phyloP scores from a whole-genome alignment of 2,113 vertebrate species.

The Leuciscus idus region DNA sequence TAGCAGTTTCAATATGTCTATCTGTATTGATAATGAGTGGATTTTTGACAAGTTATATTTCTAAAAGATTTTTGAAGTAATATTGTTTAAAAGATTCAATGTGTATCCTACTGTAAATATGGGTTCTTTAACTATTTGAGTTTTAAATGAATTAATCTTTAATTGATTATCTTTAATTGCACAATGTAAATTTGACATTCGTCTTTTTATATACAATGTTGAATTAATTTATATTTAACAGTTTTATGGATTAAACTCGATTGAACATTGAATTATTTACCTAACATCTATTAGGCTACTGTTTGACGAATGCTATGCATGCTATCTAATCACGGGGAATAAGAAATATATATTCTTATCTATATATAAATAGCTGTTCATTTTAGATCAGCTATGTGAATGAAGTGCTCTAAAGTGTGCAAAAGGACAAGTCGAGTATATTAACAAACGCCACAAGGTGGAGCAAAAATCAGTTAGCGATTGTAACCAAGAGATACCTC shows the following conservation, averaged over 20 bases:
- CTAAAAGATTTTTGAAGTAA: background rate
- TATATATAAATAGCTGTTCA: too few relatives aligned
- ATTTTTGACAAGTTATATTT: background rate
- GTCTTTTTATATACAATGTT: background rate
- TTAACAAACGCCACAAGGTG: conserved; percentile 44
- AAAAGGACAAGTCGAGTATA: background rate
- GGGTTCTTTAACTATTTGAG: background rate
- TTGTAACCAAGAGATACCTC: background rate
- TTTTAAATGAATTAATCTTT: background rate
- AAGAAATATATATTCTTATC: too few relatives aligned
- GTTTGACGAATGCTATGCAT: background rate
- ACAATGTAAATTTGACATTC: background rate
- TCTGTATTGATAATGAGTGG: background rate
- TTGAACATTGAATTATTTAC: background rate
- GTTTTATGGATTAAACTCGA: background rate
- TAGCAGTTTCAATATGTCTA: background rate
- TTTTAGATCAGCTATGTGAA: background rate
- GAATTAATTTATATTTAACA: background rate
- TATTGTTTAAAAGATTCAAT: background rate
- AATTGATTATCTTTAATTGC: background rate
- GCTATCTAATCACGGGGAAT: background rate
- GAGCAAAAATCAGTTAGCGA: background rate
- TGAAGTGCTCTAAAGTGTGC: background rate
- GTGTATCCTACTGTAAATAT: background rate
- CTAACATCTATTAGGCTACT: background rate